phyloP scores from a whole-genome alignment of 2,888 invertebrate genomes.

The Pediacus dermestoides region DNA sequence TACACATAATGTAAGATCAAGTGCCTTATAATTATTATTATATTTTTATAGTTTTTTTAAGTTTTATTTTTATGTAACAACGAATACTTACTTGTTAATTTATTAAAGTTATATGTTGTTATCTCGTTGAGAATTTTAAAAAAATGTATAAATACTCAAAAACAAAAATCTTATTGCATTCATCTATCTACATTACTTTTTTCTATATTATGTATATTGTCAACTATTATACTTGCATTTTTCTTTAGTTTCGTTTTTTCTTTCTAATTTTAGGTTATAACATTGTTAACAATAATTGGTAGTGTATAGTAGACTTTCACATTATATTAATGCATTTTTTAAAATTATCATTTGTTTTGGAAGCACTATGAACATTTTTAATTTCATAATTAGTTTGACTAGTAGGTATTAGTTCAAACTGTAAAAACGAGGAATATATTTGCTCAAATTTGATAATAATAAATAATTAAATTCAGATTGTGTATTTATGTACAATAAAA shows the following conservation, averaged over 20 bases:
- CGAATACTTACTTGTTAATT: slow-evolving; percentile 21
- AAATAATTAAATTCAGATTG: slow-evolving; percentile 4
- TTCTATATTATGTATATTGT: not conserved
- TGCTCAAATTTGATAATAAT: not conserved
- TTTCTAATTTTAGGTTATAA: slow-evolving; percentile 17
- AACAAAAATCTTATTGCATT: slow-evolving; percentile 15
- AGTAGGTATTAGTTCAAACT: slow-evolving; percentile 11
- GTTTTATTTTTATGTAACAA: slow-evolving; percentile 31
- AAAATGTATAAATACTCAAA: slow-evolving; percentile 23
- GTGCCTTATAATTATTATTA: slow-evolving; percentile 34
- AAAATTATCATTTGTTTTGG: slow-evolving; percentile 13
- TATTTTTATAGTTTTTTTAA: slow-evolving; percentile 28
- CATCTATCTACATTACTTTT: too few relatives aligned
- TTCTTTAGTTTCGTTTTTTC: slow-evolving; percentile 3
- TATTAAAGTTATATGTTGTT: slow-evolving; percentile 21
- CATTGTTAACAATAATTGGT: slow-evolving; percentile 17
- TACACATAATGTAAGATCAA: slow-evolving; percentile 26
- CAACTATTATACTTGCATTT: slow-evolving; percentile 11
- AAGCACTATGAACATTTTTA: slow-evolving; percentile 31
- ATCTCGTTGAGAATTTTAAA: slow-evolving; percentile 27
- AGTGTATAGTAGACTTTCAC: slow-evolving; percentile 3
- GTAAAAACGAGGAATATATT: slow-evolving; percentile 1
- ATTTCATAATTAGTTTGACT: slow-evolving; percentile 18
- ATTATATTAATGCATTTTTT: slow-evolving; percentile 10
- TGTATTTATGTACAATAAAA: slow-evolving; percentile 5